Percentiles rank a stretch among this genome's conserved stretches.
Conservation (phyloP, 2,113 vertebrate genomes). For the Epinephelus fuscoguttatus region DNA sequence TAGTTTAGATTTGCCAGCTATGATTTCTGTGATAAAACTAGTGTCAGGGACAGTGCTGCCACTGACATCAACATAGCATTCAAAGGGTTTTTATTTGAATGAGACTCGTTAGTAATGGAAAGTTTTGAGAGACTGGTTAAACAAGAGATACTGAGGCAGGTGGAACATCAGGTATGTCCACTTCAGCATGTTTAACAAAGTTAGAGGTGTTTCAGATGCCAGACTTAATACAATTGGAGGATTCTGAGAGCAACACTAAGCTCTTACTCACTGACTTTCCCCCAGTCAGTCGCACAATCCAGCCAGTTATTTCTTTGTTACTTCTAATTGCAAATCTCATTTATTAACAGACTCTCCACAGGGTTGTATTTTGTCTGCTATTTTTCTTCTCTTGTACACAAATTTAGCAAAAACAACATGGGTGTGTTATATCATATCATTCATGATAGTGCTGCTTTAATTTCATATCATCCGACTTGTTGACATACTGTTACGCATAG, state of each 20-base stretch:
- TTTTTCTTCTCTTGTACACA: too few species aligned
- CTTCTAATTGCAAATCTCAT: background rate
- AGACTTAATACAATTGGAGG: too few species aligned
- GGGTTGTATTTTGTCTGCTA: background rate
- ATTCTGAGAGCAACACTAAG: background rate
- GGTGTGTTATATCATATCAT: too few species aligned
- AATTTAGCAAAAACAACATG: too few species aligned
- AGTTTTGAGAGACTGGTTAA: background rate
- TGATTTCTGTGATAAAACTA: background rate
- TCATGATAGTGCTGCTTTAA: too few species aligned
- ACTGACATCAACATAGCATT: background rate
- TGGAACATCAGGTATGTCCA: background rate
- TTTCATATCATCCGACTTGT: too few species aligned
- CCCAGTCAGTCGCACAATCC: background rate
- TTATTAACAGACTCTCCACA: background rate
- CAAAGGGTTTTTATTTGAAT: too few species aligned
- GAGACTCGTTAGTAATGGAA: background rate
- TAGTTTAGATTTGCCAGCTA: background rate
- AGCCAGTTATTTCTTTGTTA: background rate
- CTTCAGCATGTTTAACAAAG: background rate
- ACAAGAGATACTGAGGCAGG: background rate
- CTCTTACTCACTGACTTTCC: background rate
- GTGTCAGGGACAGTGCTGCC: background rate
- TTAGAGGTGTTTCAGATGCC: background rate
- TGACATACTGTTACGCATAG: too few species aligned